Evolutionary conservation across 2,797 vertebrate genomes (phyloP), one percentile per base, ranked within the genome.

Genomic region (Coreius guichenoti): DNA sequence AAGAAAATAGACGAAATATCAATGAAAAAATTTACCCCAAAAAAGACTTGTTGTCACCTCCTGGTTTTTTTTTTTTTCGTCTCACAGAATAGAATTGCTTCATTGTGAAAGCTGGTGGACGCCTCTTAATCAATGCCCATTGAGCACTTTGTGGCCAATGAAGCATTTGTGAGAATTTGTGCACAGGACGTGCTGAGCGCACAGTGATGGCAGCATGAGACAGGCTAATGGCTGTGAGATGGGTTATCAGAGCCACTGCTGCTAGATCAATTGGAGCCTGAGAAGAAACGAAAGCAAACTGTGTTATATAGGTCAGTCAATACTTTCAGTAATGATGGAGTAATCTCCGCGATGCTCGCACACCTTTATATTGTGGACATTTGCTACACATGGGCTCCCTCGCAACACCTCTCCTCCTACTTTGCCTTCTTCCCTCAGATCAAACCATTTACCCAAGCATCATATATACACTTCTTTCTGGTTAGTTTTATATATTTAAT

Each of bases 221-320:
- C 74, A 77, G 83, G 65, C 86, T 89, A 89, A 91, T 92, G 89
- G 88, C 65, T 68, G 87, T 90, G 81, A 39, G 72, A 90, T 92
- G 93, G 91, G 90, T 82, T 84, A 86, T 82, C 85, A 56, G 79
- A 91, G 89, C 78, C 86, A 90, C 86, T 65, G 56, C 77, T 80
- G 83, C 84, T 78, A 80, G 90, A 91, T 93, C 93, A 91, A 91
- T 91, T 86, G 84, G 80, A 91, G 79, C 88, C 86, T 85, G 47
- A 88, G 84, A 86, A 84, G 65, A 80, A 87, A 88, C 72, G 56
- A 84, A 89, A 82, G 68, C 86, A 82, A 84, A 89, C 79, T 31
- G 84, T 61, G 73, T 84, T 89, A 91, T 90, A 82, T 89, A 89
- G 89, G 87, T 90, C 87, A 88, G 92, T 92, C 86, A 76, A 91